These are phyloP conservation scores for Dicyrtoma fusca DNA, from an alignment of 2,888 invertebrate genomes.

Conservation along the genomic window DNA sequence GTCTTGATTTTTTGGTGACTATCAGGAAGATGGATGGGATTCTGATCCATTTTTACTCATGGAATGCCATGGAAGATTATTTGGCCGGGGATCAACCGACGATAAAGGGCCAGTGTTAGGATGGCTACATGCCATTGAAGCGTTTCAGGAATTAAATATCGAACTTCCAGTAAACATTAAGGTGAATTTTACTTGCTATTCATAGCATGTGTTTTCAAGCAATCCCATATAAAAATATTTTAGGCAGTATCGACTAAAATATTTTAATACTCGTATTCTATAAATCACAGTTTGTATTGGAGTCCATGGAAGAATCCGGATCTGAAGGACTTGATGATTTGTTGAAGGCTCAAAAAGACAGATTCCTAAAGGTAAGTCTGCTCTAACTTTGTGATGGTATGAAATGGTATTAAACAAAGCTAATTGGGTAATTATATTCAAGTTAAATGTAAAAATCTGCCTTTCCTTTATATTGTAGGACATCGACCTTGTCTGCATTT, in stretches of 20 bases:
- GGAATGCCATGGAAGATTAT: conserved; percentile 85
- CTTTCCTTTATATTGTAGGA: conserved; percentile 61
- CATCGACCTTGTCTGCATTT: conserved; percentile 94
- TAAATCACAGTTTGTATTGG: conserved; percentile 76
- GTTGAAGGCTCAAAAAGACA: conserved; percentile 71
- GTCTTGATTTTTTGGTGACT: conserved; percentile 7
- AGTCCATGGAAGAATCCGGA: conserved; percentile 98
- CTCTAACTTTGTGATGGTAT: too few species aligned
- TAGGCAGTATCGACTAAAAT: too few species aligned
- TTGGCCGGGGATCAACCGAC: conserved; percentile 88
- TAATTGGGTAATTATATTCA: too few species aligned
- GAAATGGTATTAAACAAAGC: too few species aligned
- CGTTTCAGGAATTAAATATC: conserved; percentile 74
- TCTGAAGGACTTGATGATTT: conserved; percentile 93
- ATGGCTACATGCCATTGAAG: conserved; percentile 93
- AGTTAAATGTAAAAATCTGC: too few species aligned
- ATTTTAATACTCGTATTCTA: too few species aligned
- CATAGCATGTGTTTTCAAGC: too few species aligned
- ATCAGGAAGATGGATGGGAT: conserved; percentile 79
- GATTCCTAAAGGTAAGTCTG: conserved; percentile 67
- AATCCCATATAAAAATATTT: too few species aligned
- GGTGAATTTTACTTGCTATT: too few species aligned
- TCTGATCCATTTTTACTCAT: conserved; percentile 90
- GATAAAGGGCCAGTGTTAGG: conserved; percentile 94
- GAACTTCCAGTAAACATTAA: conserved; percentile 70